Base-by-base conservation (phyloP, 2,113 vertebrate genomes). In the Diadophis punctatus region DNA sequence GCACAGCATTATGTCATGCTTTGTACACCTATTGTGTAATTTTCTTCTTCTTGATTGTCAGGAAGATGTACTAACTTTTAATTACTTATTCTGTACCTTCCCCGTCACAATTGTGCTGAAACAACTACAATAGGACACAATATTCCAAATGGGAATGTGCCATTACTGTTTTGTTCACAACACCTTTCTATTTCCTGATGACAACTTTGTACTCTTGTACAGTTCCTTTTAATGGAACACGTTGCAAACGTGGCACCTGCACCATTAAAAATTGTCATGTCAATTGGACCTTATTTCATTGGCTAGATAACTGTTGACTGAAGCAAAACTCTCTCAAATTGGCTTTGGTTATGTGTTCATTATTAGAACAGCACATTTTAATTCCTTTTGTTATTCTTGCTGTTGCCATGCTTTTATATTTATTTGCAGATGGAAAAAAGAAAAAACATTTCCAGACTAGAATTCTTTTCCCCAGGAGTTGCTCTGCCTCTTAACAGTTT, bases 351-450 rank as follows among this genome's bases (percentile, higher is more conserved):
- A 34, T 94, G 56, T 92, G 25, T 93, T 97, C 74, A 91, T 94
- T 96, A 93, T 53, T 3, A 96, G 86, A 96, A 96, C 8, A 93
- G 63, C 87, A 95, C 22, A 74, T 34, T 97, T 96, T 91, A 94
- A 95, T 96, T 95, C 43, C 48, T 94, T 93, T 95, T 94, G 94
- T 88, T 88, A 22, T 56, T 88, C 68, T 92, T 94, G 56, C 94
- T 95, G 22, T 90, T 48, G 20, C 46, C 92, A 88, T 92, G 88
- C 85, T 94, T 95, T 93, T 96, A 87, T 94, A 95, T 95, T 95
- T 97, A 97, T 90, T 96, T 95, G 91, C 87, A 96, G 97, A 96
- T 85, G 89, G 88, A 96, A 93, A 95, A 94, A 96, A 96, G n/a
- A 92, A 91, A 95, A 88, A 96, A 94, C 89, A 95, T 97, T 97